Percentiles rank a stretch among this genome's conserved stretches.
phyloP scores from a whole-genome alignment of 2,888 invertebrate species.

The Nomada fucata region DNA sequence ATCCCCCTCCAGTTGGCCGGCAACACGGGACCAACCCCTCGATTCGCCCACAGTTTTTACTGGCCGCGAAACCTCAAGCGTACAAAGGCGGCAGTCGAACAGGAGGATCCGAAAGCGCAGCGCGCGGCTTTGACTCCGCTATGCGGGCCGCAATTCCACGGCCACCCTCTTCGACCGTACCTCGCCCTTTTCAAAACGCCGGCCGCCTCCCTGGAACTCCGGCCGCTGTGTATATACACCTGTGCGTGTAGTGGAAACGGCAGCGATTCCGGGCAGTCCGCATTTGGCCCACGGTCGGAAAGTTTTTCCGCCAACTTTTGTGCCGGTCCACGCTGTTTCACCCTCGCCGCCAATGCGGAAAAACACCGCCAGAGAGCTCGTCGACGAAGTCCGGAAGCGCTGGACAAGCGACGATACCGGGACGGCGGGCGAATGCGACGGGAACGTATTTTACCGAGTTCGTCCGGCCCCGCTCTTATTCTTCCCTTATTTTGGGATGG shows the following conservation, averaged over 20 bases:
- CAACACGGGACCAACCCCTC: slow-evolving; percentile 35
- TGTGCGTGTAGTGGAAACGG: neutral
- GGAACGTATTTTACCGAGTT: slow-evolving; percentile 41
- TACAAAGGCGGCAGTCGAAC: slow-evolving; percentile 75
- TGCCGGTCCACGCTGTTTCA: slow-evolving; percentile 48
- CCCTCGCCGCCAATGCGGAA: slow-evolving; percentile 62
- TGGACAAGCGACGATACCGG: slow-evolving; percentile 33
- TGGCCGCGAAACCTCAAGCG: slow-evolving; percentile 76
- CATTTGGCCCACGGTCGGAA: slow-evolving; percentile 68
- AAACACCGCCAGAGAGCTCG: slow-evolving; percentile 58
- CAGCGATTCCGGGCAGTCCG: slow-evolving; percentile 64
- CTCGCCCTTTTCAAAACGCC: slow-evolving; percentile 47
- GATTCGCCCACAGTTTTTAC: slow-evolving; percentile 74
- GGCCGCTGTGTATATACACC: neutral
- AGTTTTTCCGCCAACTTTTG: slow-evolving; percentile 70
- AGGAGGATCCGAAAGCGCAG: slow-evolving; percentile 64
- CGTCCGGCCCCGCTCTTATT: neutral
- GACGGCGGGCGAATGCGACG: slow-evolving; percentile 31
- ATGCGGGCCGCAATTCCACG: slow-evolving; percentile 70
- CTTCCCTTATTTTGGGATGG: too few relatives aligned
- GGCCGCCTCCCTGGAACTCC: slow-evolving; percentile 45
- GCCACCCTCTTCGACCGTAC: slow-evolving; percentile 42
- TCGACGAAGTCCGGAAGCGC: slow-evolving; percentile 53
- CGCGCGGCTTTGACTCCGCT: slow-evolving; percentile 67
- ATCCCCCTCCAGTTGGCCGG: neutral